These are phyloP conservation scores for Erebia epiphron DNA, from an alignment of 2,888 invertebrate species.

Conservation along the genomic window DNA sequence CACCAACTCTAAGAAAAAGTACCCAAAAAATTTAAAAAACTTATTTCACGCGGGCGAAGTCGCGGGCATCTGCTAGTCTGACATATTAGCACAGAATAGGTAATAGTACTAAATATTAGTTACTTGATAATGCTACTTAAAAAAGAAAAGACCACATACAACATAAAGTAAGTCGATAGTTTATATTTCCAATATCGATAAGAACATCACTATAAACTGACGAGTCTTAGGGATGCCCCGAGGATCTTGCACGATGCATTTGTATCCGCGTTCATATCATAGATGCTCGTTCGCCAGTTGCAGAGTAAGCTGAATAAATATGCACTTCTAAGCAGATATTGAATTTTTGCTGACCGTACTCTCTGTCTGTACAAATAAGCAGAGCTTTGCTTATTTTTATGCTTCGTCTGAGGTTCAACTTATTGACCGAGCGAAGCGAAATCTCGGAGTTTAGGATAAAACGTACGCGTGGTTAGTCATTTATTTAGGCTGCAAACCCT, in stretches of 20 bases:
- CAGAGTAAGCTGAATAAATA: slow-evolving; percentile 31
- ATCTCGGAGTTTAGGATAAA: background rate
- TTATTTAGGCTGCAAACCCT: too few species aligned
- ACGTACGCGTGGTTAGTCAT: too few species aligned
- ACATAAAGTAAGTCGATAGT: background rate
- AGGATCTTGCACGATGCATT: slow-evolving; percentile 34
- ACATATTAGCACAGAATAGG: too few species aligned
- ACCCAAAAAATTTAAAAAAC: too few species aligned
- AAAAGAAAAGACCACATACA: too few species aligned
- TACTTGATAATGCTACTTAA: too few species aligned
- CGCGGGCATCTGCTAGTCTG: too few species aligned
- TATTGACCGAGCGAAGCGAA: background rate
- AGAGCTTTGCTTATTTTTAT: background rate
- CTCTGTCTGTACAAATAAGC: background rate
- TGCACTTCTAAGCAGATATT: slow-evolving; percentile 19
- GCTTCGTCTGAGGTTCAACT: background rate
- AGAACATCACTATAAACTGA: slow-evolving; percentile 13
- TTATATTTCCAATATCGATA: slow-evolving; percentile 10
- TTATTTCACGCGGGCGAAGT: too few species aligned
- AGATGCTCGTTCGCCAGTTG: slow-evolving; percentile 14
- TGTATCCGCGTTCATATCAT: slow-evolving; percentile 21
- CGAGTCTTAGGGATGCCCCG: slow-evolving; percentile 30
- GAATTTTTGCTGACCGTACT: slow-evolving; percentile 10
- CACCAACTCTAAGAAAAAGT: too few species aligned
- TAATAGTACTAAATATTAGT: too few species aligned